Percentiles rank a stretch among this genome's conserved stretches.
Conservation (phyloP, 2,113 vertebrate species). For the Lampris megalopsis region DNA sequence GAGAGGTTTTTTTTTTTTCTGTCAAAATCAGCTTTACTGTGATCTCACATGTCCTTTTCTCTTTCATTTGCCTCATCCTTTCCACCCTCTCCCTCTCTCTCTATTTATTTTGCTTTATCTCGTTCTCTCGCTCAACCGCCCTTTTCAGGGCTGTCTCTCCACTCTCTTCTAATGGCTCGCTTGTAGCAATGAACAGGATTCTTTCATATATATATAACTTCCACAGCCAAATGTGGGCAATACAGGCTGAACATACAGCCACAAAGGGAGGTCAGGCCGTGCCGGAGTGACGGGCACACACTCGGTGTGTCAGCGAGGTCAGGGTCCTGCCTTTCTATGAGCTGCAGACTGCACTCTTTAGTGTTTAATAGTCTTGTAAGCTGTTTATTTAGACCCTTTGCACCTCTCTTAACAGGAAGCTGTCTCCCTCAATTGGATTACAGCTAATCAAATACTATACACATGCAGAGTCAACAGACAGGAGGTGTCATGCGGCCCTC, state of each 20-base stretch:
- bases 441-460: conserved; percentile 76
- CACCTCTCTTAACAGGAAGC: conserved; percentile 76
- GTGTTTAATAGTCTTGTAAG: conserved; percentile 67
- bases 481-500: conserved; percentile 44
- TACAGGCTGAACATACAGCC: conserved; percentile 22
- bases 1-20: conserved; percentile 31
- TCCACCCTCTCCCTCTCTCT: conserved; percentile 12
- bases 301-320: conserved; percentile 43
- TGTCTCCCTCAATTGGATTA: conserved; percentile 75
- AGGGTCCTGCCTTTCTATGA: conserved; percentile 25
- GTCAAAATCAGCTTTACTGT: conserved; percentile 43
- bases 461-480: conserved; percentile 66
- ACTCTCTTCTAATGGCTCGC: conserved; percentile 13
- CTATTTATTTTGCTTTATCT: background rate
- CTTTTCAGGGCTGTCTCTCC: too few relatives aligned
- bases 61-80: conserved; percentile 38
- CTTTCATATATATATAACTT: conserved; percentile 17
- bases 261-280: conserved; percentile 40
- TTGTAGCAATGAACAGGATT: conserved; percentile 34
- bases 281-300: conserved; percentile 39
- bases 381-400: conserved; percentile 77
- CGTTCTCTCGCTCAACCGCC: too few relatives aligned
- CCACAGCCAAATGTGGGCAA: background rate
- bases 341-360: conserved; percentile 42
- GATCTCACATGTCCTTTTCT: conserved; percentile 35